Evolutionary conservation across 2,888 invertebrate genomes (phyloP).

Genomic region (Megastigmus dorsalis): DNA sequence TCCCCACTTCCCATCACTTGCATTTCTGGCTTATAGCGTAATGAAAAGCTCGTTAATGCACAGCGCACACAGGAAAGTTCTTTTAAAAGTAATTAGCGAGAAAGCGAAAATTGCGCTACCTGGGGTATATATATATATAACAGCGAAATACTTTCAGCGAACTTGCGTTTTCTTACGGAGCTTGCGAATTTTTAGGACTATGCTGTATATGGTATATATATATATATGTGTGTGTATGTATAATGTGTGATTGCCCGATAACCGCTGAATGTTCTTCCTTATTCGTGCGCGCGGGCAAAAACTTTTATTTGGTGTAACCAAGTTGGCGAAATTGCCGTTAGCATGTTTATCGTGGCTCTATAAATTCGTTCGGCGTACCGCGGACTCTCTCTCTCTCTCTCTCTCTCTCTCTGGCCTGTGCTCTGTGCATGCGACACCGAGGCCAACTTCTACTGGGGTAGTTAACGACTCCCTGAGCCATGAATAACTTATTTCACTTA

Average conservation of each 20-base stretch:
- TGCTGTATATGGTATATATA: too few species aligned
- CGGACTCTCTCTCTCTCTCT: too few species aligned
- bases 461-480: slow-evolving; percentile 15
- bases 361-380: slow-evolving; percentile 42
- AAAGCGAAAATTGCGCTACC: slow-evolving; percentile 41
- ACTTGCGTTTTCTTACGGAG: neutral
- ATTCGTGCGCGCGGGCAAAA: slow-evolving; percentile 7
- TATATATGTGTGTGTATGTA: neutral
- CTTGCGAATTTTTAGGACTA: too few species aligned
- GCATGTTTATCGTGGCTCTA: slow-evolving; percentile 36
- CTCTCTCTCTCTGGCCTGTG: too few species aligned
- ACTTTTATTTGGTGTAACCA: slow-evolving; percentile 41
- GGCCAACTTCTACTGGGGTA: too few species aligned
- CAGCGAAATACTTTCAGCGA: slow-evolving; percentile 18
- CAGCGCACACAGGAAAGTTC: slow-evolving; percentile 26
- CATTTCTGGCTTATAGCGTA: slow-evolving; percentile 23
- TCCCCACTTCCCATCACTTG: neutral
- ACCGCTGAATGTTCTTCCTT: slow-evolving; percentile 36
- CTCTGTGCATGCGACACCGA: slow-evolving; percentile 36
- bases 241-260: slow-evolving; percentile 37
- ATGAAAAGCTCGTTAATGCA: slow-evolving; percentile 42
- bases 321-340: slow-evolving; percentile 38
- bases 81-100: slow-evolving; percentile 34
- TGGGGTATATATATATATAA: too few species aligned
- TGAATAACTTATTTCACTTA: slow-evolving; percentile 39